A percentile compares a stretch with the other conserved stretches of the same genome.
Evolutionary conservation across 1,140 invertebrate genomes (phyloP).

Genomic region (Nymphalis io): DNA sequence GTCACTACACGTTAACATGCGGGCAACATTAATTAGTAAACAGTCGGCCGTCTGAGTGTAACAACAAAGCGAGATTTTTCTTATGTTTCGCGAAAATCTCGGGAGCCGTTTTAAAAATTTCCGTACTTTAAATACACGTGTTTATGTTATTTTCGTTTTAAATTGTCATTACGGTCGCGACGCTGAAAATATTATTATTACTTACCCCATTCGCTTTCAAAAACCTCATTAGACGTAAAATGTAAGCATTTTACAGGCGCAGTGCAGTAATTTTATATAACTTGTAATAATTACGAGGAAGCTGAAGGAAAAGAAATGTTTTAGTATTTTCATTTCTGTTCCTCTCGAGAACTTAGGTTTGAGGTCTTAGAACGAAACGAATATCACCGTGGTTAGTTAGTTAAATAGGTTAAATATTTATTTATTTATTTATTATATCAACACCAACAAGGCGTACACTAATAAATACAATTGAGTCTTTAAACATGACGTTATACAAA

Average conservation of each 20-base stretch:
- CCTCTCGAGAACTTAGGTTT: not conserved
- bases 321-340: conserved; percentile 10
- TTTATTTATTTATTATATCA: no score
- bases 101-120: conserved; percentile 34
- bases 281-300: conserved; percentile 34
- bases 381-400: no score
- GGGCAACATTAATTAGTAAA: conserved; percentile 70
- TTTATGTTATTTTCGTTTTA: conserved; percentile 28
- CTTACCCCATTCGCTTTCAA: conserved; percentile 33
- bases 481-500: no score
- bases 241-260: conserved; percentile 29
- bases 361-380: not conserved
- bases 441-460: no score
- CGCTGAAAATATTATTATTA: conserved; percentile 35
- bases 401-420: no score
- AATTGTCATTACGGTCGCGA: conserved; percentile 27
- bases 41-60: conserved; percentile 59
- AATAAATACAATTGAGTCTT: no score
- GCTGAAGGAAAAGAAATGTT: not conserved
- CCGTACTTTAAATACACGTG: conserved; percentile 28
- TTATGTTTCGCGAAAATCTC: conserved; percentile 44
- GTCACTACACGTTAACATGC: conserved; percentile 55
- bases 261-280: conserved; percentile 37
- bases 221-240: conserved; percentile 38
- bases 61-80: conserved; percentile 56